phyloP scores from a whole-genome alignment of 2,113 vertebrate species.

The Turnix velox region DNA sequence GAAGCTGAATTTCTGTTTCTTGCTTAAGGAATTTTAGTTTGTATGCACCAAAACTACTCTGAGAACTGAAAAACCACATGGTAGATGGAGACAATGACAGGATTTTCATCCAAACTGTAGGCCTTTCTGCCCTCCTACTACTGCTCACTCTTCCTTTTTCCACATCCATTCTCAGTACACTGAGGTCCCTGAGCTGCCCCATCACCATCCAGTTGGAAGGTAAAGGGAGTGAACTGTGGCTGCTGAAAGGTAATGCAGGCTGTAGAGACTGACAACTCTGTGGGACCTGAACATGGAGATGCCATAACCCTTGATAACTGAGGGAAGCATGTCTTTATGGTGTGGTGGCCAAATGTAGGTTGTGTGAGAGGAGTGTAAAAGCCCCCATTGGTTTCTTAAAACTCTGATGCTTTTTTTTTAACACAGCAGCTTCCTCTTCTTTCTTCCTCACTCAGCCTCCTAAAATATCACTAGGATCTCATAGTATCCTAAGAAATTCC shows the following conservation, averaged over 20 bases:
- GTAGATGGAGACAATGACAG: neutral
- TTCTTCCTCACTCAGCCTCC: neutral
- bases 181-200: neutral
- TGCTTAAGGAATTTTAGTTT: slow-evolving; percentile 14
- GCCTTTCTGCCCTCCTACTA: neutral
- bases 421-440: neutral
- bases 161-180: neutral
- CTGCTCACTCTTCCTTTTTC: neutral
- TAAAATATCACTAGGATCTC: neutral
- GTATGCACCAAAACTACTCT: neutral
- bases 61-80: slow-evolving; percentile 5
- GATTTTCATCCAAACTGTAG: neutral
- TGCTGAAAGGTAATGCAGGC: neutral
- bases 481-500: neutral
- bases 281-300: neutral
- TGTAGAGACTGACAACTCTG: neutral
- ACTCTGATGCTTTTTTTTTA: neutral
- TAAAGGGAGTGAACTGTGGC: neutral
- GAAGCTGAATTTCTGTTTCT: slow-evolving; percentile 7
- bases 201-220: fast-evolving
- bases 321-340: neutral
- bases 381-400: neutral
- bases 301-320: neutral
- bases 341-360: neutral
- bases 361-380: neutral